Evolutionary conservation across 1,140 invertebrate genomes (phyloP), one percentile per base, ranked within the genome.

Genomic region (Eumeta japonica): DNA sequence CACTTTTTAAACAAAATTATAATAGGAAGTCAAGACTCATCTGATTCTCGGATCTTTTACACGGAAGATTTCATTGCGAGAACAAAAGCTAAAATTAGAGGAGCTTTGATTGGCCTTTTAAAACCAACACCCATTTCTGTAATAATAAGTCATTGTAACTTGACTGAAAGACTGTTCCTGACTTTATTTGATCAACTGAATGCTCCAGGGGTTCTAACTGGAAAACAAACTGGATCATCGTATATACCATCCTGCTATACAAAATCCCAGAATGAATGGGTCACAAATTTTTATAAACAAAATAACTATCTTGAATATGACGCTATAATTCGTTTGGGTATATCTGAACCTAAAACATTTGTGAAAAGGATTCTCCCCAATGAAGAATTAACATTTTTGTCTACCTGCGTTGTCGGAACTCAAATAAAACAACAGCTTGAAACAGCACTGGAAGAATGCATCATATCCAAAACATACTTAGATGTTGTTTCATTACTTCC

Each of bases 281-380:
- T 96, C 1, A 83, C 88, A 46, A 88, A 83, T 47, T 97, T 96
- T 73, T 96, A 88, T 56, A 90, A 86, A 61, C 92, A 96, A 65
- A 97, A 97, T 78, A 88, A 90, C 46, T 98, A 97, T 65, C 73
- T 98, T 38, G 94, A 98, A 74, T 97, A 92, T 78, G 92, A 96
- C 73, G 85, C 89, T 2, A 68, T 98, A 19, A 77, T 76, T n/a
- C 80, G 92, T 48, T 77, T 97, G 33, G 94, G 93, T 2, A 90
- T 98, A 50, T 81, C 82, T 10, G 93, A 98, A 68, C 82, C 90
- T 9, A 86, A 87, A 62, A 75, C 76, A 16, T 96, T 88, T 68
- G 80, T 97, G 3, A 87, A 85, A 48, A 90, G 88, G 45, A 81
- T 85, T 50, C 87, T 92, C 55, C 54, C 80, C 9, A 83, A 83